Evolutionary conservation across 2,113 vertebrate genomes (phyloP).

Genomic region (Hypocryptadius cinnamomeus): DNA sequence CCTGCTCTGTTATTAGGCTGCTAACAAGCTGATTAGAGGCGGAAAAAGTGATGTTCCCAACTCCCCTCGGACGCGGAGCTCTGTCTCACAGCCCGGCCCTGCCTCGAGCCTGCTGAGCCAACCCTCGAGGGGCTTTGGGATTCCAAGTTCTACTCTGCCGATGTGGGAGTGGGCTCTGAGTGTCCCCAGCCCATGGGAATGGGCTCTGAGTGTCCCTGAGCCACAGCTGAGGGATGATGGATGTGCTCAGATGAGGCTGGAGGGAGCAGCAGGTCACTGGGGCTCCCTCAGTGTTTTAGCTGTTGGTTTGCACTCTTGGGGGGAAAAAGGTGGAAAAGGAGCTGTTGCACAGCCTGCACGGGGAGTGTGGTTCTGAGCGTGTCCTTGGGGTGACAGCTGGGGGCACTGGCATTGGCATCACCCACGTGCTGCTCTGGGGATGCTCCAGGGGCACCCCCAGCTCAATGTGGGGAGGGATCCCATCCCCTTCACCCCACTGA

Average conservation of each 20-base stretch:
- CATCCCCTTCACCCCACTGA: rapidly evolving
- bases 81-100: background rate
- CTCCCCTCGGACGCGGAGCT: conserved; percentile 5
- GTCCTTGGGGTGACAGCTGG: background rate
- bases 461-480: rapidly evolving
- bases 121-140: background rate
- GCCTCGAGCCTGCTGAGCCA: background rate
- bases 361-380: background rate
- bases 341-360: background rate
- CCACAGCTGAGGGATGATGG: background rate
- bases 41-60: conserved; percentile 34
- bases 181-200: background rate
- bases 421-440: rapidly evolving
- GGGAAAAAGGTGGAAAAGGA: background rate
- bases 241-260: background rate
- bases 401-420: background rate
- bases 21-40: conserved; percentile 67
- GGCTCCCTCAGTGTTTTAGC: background rate
- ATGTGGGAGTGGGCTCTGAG: background rate
- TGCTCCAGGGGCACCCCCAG: background rate
- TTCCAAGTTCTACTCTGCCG: background rate
- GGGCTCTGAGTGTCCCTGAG: background rate
- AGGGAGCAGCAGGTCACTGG: rapidly evolving
- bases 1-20: conserved; percentile 58
- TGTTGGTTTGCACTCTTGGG: background rate